Percentiles rank a stretch among this genome's conserved stretches.
These are phyloP conservation scores for Diplodus sargus DNA, from an alignment of 2,797 vertebrate genomes.

Conservation along the genomic window DNA sequence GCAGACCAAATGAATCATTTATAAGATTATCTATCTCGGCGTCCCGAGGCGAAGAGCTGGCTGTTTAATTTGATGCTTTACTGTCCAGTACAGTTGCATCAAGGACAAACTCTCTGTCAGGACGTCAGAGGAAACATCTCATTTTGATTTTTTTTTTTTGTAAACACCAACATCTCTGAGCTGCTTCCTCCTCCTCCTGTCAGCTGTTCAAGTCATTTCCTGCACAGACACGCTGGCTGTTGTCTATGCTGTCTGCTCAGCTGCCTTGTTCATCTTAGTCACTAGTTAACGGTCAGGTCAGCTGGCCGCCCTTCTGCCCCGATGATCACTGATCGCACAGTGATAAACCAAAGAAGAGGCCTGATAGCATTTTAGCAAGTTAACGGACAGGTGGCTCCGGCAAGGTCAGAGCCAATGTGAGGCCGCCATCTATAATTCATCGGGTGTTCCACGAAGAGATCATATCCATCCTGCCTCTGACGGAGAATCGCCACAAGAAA, in stretches of 20 bases:
- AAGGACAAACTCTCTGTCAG: background rate
- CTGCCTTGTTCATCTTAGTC: conserved; percentile 21
- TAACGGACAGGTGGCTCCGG: conserved; percentile 64
- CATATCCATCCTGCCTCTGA: conserved; percentile 67
- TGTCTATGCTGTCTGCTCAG: conserved; percentile 9
- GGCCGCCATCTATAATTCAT: conserved; percentile 82
- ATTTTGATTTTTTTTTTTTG: conserved; percentile 10
- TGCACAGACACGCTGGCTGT: background rate
- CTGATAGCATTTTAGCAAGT: conserved; percentile 64
- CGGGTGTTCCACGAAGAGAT: conserved; percentile 71
- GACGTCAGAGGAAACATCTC: background rate
- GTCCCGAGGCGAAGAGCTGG: conserved; percentile 11
- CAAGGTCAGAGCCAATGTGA: conserved; percentile 78
- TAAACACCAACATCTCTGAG: background rate
- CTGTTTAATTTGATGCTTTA: conserved; percentile 48
- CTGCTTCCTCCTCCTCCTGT: background rate
- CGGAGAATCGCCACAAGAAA: conserved; percentile 63
- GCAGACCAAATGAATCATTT: conserved; percentile 76
- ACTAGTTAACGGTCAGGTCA: conserved; percentile 49
- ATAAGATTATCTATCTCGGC: conserved; percentile 74
- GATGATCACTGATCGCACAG: conserved; percentile 66
- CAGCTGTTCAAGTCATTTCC: background rate
- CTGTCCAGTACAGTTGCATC: conserved; percentile 33
- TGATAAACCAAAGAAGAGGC: conserved; percentile 55
- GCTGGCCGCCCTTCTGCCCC: conserved; percentile 42